Evolutionary conservation across 2,888 invertebrate species (phyloP), one percentile per base, ranked within the genome.

Genomic region (Polydrusus cervinus): DNA sequence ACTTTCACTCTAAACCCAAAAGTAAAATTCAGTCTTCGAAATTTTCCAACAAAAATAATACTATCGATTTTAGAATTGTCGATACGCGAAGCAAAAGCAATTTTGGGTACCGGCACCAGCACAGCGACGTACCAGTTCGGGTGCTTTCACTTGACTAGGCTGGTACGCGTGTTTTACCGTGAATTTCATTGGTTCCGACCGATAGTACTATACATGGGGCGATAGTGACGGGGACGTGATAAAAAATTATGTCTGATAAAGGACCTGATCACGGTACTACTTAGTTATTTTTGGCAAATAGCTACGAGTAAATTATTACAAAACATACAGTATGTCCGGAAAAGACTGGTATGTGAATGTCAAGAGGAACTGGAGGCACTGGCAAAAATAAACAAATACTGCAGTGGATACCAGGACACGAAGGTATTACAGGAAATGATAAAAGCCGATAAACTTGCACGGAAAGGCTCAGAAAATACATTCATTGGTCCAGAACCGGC

Each of bases 91-190:
- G 45, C 14, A 45, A 62, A 43, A 62, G 38, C 20, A 18, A 60
- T n/a, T 16, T 40, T 16, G 0, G 11, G 2, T 1, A 11, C n/a
- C 3, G 14, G 25, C 38, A 16, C 3, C 34, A 13, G 45, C 40
- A 11, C 30, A 34, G n/a, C 30, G 30, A 10, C 30, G 34, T n/a
- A 30, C 25, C 25, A 10, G 11, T 6, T 10, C n/a, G 30, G 25
- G 34, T 66, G 74, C 70, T 69, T 74, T 74, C 74, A 70, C 74
- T 55, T 18, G 61, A 74, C 74, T 74, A 51, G 45, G 9, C 14
- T 34, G 13, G 55, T 64, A 74, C 55, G 62, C 45, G 34, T 53
- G 34, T 40, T 60, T 70, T 65, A 65, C 70, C 40, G 34, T 45
- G 47, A 65, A 74, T 70, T 47, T 49, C 13, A 69, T 70, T 74